phyloP scores from a whole-genome alignment of 2,888 invertebrate genomes.

The Troides oblongomaculatus region DNA sequence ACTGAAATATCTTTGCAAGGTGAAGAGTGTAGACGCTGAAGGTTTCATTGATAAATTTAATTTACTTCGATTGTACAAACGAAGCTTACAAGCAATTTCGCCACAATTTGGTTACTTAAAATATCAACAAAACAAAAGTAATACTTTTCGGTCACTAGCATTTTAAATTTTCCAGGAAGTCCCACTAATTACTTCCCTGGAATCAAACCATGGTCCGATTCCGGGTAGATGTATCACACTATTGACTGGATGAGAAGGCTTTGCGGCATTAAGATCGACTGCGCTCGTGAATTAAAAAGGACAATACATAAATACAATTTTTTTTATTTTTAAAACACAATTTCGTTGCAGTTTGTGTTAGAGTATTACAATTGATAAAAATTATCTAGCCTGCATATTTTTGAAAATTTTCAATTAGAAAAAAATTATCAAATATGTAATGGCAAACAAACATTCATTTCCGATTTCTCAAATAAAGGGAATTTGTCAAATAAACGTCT shows the following conservation, averaged over 20 bases:
- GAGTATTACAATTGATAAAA: too few species aligned
- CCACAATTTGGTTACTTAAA: not conserved
- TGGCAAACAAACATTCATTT: not conserved
- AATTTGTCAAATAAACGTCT: not conserved
- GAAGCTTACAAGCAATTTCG: not conserved
- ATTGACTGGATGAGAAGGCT: too few species aligned
- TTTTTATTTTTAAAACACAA: too few species aligned
- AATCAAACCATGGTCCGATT: too few species aligned
- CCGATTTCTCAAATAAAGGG: not conserved
- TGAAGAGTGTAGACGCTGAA: conserved; percentile 48
- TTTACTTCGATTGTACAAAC: not conserved
- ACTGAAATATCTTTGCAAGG: conserved; percentile 31
- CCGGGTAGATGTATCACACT: too few species aligned
- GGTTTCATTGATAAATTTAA: conserved; percentile 30
- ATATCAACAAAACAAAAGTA: not conserved
- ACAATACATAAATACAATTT: too few species aligned
- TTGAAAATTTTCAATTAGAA: not conserved
- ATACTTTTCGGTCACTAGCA: too few species aligned
- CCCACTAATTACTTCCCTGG: not conserved
- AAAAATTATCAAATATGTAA: not conserved
- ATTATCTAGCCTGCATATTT: too few species aligned
- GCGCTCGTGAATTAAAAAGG: too few species aligned
- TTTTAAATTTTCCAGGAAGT: not conserved
- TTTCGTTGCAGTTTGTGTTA: too few species aligned
- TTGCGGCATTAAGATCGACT: too few species aligned